Base-by-base conservation (phyloP, 2,888 invertebrate species). In the Mesochorus sp. region DNA sequence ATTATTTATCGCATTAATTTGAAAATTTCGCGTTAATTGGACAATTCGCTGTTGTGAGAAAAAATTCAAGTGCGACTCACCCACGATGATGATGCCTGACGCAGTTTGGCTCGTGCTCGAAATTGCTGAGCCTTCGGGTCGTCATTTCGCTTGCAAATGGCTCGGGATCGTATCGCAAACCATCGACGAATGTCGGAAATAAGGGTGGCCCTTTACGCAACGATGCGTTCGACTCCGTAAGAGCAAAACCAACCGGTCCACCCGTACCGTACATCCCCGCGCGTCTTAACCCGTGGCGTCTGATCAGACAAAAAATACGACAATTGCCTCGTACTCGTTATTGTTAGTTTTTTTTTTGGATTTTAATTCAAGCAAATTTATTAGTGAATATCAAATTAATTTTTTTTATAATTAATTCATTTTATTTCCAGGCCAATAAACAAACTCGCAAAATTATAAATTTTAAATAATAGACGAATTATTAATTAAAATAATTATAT, bases 181-280 rank as follows among this genome's bases (percentile, higher is more conserved):
- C 91, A 47, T 92, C 92, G 57, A 88, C 90, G 84, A 91, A 92
- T 67, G 88, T 86, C 49, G 91, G 92, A 83, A 92, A 92, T 12
- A 92, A 87, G 14, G 91, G 81, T 10, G 91, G 87, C 8, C 66
- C 79, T 82, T 92, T 92, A 66, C 91, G 90, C 78, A 91, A 76
- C 1, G 88, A 86, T 47, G 89, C 87, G 75, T 87, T 87, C 26
- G 90, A 83, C 68, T 89, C 89, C 19, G 88, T 84, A 79, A 89
- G 74, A 37, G 89, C 86, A 72, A 89, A 89, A 39, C 89, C 88
- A 53, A 89, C 81, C 44, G 88, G 88, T 19, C 85, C 84, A 72
- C 83, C 81, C 51, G 85, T 80, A 26, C 88, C 85, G 79, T 88
- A 88, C 80, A 89, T 84, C 53, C 86, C 85, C 68, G 86, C 82